phyloP scores from a whole-genome alignment of 2,888 invertebrate genomes.

The Anodontia alba region DNA sequence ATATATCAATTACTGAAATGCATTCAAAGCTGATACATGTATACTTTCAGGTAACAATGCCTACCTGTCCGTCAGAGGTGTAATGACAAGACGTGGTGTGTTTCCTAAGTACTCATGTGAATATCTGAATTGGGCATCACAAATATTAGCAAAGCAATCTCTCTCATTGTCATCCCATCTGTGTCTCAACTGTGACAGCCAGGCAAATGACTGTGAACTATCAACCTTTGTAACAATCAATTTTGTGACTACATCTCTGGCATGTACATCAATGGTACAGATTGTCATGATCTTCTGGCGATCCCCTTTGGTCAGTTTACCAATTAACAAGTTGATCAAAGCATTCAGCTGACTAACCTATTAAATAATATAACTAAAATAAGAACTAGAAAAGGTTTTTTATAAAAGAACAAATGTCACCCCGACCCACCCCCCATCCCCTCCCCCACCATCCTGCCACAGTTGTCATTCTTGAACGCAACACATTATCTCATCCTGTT shows the following conservation, averaged over 20 bases:
- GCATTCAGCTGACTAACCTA: constrained; percentile 94
- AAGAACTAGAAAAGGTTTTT: too few species aligned
- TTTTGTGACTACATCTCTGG: constrained; percentile 97
- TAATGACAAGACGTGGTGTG: constrained; percentile 97
- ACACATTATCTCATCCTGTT: too few species aligned
- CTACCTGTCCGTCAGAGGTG: constrained; percentile 93
- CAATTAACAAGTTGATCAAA: constrained; percentile 94
- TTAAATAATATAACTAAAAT: too few species aligned
- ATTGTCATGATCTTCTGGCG: constrained; percentile 99
- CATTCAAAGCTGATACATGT: too few species aligned
- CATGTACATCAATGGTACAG: constrained; percentile 96
- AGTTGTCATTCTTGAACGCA: too few species aligned
- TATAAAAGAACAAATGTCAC: too few species aligned
- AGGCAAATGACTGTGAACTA: constrained; percentile 83
- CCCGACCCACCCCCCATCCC: too few species aligned
- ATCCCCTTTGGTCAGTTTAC: constrained; percentile 94
- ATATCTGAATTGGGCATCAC: constrained; percentile 97
- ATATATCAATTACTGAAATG: too few species aligned
- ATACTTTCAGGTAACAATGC: too few species aligned
- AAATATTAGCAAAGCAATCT: constrained; percentile 98
- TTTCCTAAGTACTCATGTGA: constrained; percentile 98
- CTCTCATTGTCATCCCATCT: constrained; percentile 95
- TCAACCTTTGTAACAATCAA: constrained; percentile 94
- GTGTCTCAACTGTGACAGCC: constrained; percentile 91
- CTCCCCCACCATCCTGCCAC: too few species aligned